A percentile compares a stretch with the other conserved stretches of the same genome.
Conservation (phyloP, 2,888 invertebrate genomes). For the Cistogaster globosa region DNA sequence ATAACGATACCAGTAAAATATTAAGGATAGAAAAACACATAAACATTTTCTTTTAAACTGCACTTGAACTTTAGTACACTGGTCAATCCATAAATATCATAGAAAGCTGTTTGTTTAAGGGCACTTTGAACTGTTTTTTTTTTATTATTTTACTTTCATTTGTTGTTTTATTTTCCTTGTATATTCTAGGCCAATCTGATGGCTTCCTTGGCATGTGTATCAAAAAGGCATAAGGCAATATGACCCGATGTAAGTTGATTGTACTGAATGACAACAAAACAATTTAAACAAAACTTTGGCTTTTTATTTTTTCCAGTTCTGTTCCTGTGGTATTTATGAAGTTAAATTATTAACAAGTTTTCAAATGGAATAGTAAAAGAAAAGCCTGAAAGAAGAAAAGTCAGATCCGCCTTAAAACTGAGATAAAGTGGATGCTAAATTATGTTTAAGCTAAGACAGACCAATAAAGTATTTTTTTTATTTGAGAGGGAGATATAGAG, state of each 20-base stretch:
- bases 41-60: conserved; percentile 40
- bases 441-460: background rate
- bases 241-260: conserved; percentile 24
- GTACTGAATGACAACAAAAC: background rate
- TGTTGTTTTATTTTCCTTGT: background rate
- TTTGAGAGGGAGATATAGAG: too few species aligned
- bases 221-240: background rate
- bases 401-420: background rate
- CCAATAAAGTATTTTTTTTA: too few species aligned
- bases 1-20: background rate
- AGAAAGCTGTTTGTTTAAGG: conserved; percentile 28
- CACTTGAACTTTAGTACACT: conserved; percentile 61
- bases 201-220: conserved; percentile 1
- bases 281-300: background rate
- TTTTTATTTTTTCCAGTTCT: too few species aligned
- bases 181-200: conserved; percentile 23
- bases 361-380: background rate
- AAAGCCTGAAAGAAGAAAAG: too few species aligned
- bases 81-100: conserved; percentile 56
- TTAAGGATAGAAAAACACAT: background rate
- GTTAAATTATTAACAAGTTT: conserved; percentile 15
- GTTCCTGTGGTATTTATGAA: background rate
- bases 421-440: background rate
- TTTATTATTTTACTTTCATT: background rate
- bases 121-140: conserved; percentile 14